Percentiles rank a stretch among this genome's conserved stretches.
These are phyloP conservation scores for Selene dorsalis DNA, from an alignment of 2,797 vertebrate species.

Conservation along the genomic window DNA sequence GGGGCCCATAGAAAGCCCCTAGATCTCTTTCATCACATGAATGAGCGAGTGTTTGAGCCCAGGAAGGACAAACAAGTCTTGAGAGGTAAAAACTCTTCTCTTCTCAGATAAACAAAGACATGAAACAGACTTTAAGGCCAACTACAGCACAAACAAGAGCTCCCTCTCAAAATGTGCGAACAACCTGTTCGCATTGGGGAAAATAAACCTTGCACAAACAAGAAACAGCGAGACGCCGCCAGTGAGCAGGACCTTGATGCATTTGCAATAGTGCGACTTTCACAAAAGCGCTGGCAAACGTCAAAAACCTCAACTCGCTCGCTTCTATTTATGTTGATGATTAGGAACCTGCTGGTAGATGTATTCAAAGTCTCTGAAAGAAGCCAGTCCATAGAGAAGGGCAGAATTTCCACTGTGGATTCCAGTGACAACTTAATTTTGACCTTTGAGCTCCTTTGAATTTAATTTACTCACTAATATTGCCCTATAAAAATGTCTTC, in stretches of 20 bases:
- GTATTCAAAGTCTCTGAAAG: slow-evolving; percentile 46
- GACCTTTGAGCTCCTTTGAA: slow-evolving; percentile 5
- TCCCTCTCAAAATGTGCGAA: slow-evolving; percentile 55
- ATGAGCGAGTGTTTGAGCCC: slow-evolving; percentile 59
- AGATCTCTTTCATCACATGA: slow-evolving; percentile 64
- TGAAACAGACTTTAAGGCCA: slow-evolving; percentile 63
- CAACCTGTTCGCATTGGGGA: slow-evolving; percentile 60
- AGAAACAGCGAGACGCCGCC: slow-evolving; percentile 27
- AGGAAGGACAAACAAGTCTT: slow-evolving; percentile 72
- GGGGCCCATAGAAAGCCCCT: slow-evolving; percentile 39
- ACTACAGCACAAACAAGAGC: slow-evolving; percentile 57
- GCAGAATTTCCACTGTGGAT: not conserved
- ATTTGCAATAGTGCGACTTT: slow-evolving; percentile 33
- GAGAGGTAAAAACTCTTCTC: slow-evolving; percentile 62
- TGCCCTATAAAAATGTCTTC: slow-evolving; percentile 4
- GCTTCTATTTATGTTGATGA: slow-evolving; percentile 29
- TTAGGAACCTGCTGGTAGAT: slow-evolving; percentile 31
- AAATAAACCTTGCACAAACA: slow-evolving; percentile 65
- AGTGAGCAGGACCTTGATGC: slow-evolving; percentile 32
- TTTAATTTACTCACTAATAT: slow-evolving; percentile 28
- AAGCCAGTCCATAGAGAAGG: slow-evolving; percentile 10
- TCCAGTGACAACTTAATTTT: not conserved
- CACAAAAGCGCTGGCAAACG: slow-evolving; percentile 34
- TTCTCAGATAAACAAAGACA: slow-evolving; percentile 72
- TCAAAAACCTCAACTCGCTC: not conserved